Percentiles rank a stretch among this genome's conserved stretches.
phyloP scores from a whole-genome alignment of 2,888 invertebrate species.

The Ischnura elegans region DNA sequence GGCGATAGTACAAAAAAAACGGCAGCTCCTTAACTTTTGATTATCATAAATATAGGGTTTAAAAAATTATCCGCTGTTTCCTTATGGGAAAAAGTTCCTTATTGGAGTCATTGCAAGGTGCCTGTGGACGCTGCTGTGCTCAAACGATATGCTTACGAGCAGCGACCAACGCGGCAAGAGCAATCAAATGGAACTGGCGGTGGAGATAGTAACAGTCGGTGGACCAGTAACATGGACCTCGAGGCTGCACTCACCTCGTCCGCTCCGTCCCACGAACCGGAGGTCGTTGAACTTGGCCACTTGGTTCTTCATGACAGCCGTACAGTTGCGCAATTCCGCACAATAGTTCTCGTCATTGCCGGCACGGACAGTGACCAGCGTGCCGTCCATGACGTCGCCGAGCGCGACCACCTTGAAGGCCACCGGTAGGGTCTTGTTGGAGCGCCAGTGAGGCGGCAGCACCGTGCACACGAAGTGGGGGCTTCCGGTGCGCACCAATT shows the following conservation, averaged over 20 bases:
- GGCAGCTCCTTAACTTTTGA: too few relatives aligned
- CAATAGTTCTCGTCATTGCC: conserved; percentile 99
- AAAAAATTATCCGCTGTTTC: neutral
- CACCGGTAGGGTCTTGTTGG: conserved; percentile 96
- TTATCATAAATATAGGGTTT: too few relatives aligned
- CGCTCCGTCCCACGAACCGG: conserved; percentile 97
- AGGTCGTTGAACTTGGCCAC: conserved; percentile 99
- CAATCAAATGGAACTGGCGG: neutral
- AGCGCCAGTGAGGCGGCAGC: conserved; percentile 97
- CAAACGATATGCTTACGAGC: neutral
- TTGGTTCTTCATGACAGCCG: conserved; percentile 97
- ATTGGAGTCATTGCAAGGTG: neutral
- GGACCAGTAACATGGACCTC: neutral
- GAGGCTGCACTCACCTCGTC: conserved; percentile 87
- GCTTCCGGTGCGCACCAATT: conserved; percentile 95
- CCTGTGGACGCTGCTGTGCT: conserved; percentile 13
- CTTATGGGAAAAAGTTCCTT: neutral
- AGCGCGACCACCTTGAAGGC: conserved; percentile 97
- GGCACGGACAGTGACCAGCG: conserved; percentile 94
- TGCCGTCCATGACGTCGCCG: conserved; percentile 96
- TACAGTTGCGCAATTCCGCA: conserved; percentile 95
- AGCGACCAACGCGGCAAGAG: neutral
- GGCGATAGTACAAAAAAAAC: too few relatives aligned
- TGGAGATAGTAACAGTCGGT: neutral
- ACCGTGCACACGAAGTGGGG: conserved; percentile 96